These are phyloP conservation scores for Columba janthina DNA, from an alignment of 2,113 vertebrate species.

Conservation along the genomic window DNA sequence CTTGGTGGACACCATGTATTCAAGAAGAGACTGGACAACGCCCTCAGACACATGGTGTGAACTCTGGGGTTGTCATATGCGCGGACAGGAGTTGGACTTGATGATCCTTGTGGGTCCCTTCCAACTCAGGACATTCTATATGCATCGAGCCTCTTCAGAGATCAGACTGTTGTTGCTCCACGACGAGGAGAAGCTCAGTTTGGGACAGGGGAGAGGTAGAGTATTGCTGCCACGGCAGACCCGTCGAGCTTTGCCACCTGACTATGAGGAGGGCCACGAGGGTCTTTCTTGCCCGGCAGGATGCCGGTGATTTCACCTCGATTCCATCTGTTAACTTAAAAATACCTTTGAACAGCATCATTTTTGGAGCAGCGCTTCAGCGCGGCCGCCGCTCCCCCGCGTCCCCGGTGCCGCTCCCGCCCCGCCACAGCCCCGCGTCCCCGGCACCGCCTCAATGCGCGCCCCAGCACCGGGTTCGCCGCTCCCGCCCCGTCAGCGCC, in stretches of 20 bases:
- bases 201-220: neutral
- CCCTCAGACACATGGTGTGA: too few relatives aligned
- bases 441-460: neutral
- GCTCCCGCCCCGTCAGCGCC: neutral
- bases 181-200: fast-evolving
- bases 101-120: too few relatives aligned
- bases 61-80: too few relatives aligned
- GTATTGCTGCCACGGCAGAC: fast-evolving
- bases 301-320: neutral
- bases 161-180: fast-evolving
- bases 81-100: too few relatives aligned
- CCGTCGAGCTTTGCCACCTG: fast-evolving
- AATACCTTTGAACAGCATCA: neutral
- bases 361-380: neutral
- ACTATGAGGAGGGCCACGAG: fast-evolving
- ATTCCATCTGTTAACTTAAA: neutral
- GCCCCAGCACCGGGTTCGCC: neutral
- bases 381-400: neutral
- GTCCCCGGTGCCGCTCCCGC: neutral
- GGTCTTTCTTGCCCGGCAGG: neutral
- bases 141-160: fast-evolving
- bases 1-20: too few relatives aligned
- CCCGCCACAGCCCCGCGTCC: neutral
- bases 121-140: fast-evolving
- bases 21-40: too few relatives aligned